These are phyloP conservation scores for Urosaurus nigricauda DNA, from an alignment of 2,797 vertebrate species.

Conservation along the genomic window DNA sequence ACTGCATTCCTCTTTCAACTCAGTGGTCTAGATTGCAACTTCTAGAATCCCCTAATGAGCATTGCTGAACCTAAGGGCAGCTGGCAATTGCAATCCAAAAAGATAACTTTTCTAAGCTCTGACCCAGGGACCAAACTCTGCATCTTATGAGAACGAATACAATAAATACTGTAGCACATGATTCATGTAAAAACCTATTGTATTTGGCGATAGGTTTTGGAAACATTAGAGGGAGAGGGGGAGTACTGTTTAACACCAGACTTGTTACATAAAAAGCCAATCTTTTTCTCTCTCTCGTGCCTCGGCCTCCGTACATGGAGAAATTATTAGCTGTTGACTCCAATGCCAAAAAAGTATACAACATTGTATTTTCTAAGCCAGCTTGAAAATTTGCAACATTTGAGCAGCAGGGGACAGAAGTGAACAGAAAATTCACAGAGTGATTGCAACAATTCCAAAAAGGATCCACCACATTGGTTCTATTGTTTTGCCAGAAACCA, in stretches of 20 bases:
- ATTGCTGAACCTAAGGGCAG: no score
- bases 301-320: not conserved
- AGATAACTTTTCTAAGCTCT: not conserved
- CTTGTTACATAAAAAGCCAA: not conserved
- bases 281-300: not conserved
- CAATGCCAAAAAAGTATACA: not conserved
- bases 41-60: no score
- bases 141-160: not conserved
- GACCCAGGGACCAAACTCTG: not conserved
- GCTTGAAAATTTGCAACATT: conserved; percentile 28
- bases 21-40: no score
- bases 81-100: not conserved
- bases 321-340: conserved; percentile 9
- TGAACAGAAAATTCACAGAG: not conserved
- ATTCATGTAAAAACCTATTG: not conserved
- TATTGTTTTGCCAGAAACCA: conserved; percentile 21
- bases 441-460: conserved; percentile 5
- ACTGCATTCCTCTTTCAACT: no score
- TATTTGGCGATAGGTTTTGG: not conserved
- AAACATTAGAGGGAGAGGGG: not conserved
- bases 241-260: not conserved
- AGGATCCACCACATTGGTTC: conserved; percentile 5
- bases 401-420: conserved; percentile 30
- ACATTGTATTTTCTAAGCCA: not conserved
- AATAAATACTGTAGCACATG: not conserved